Percentiles rank a stretch among this genome's conserved stretches.
Conservation (phyloP, 2,888 invertebrate species). For the Philonicus albiceps region DNA sequence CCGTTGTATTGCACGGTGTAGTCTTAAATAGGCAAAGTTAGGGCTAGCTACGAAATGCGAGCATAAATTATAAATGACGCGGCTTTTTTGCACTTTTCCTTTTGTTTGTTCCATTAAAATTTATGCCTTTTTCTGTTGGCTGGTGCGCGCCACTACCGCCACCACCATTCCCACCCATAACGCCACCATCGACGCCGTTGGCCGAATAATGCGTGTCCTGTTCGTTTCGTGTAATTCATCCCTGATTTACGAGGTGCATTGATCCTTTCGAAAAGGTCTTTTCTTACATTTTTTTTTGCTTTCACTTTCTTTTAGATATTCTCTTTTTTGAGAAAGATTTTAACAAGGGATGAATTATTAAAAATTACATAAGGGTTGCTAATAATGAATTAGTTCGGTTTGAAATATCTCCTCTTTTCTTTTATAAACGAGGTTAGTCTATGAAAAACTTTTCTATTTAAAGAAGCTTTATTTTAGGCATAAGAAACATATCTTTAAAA, state of each 20-base stretch:
- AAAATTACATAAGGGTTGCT: not conserved
- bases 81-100: slow-evolving; percentile 32
- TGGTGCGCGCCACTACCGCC: not conserved
- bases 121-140: slow-evolving; percentile 24
- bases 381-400: not conserved
- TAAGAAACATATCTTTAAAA: no score
- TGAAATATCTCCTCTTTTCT: not conserved
- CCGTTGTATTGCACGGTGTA: not conserved
- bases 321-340: not conserved
- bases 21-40: not conserved
- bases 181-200: not conserved
- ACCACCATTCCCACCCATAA: no score
- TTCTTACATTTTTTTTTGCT: not conserved
- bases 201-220: slow-evolving; percentile 9
- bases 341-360: not conserved
- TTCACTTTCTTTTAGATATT: not conserved
- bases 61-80: slow-evolving; percentile 40
- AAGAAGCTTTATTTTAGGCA: no score
- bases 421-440: not conserved
- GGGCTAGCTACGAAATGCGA: slow-evolving; percentile 13
- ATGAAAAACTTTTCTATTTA: no score
- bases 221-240: slow-evolving; percentile 25
- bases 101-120: slow-evolving; percentile 39
- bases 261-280: slow-evolving; percentile 6
- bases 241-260: slow-evolving; percentile 37